Evolutionary conservation across 2,888 invertebrate species (phyloP).

Genomic region (Tachina lurida): DNA sequence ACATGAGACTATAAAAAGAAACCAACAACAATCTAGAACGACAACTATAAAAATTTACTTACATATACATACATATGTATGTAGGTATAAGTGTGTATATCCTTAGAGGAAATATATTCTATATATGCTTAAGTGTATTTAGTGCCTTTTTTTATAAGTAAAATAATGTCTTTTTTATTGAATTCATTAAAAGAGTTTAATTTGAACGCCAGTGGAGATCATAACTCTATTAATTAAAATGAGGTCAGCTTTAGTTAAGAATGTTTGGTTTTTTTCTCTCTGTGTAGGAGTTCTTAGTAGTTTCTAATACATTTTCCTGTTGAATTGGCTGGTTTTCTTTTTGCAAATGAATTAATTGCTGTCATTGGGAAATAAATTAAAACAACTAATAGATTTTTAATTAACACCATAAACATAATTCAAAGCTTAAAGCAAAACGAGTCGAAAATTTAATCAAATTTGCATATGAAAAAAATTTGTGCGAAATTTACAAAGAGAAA

Average conservation of each 20-base stretch:
- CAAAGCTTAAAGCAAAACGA: no score
- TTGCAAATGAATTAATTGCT: slow-evolving; percentile 39
- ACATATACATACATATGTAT: not conserved
- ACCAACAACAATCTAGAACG: not conserved
- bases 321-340: slow-evolving; percentile 2
- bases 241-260: slow-evolving; percentile 43
- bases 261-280: not conserved
- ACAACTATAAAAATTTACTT: not conserved
- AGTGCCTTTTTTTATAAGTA: not conserved
- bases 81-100: not conserved
- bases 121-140: not conserved
- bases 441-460: no score
- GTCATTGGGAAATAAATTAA: slow-evolving; percentile 17
- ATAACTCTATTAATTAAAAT: slow-evolving; percentile 61
- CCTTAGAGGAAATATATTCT: not conserved
- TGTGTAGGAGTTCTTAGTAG: slow-evolving; percentile 14
- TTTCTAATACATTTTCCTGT: slow-evolving; percentile 2
- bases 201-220: slow-evolving; percentile 52
- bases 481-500: no score
- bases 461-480: no score
- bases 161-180: slow-evolving; percentile 27
- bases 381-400: slow-evolving; percentile 1
- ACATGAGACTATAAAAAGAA: not conserved
- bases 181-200: slow-evolving; percentile 57
- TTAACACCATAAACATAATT: not conserved